A percentile compares a stretch with the other conserved stretches of the same genome.
Evolutionary conservation across 2,113 vertebrate species (phyloP).

Genomic region (Dicentrarchus labrax): DNA sequence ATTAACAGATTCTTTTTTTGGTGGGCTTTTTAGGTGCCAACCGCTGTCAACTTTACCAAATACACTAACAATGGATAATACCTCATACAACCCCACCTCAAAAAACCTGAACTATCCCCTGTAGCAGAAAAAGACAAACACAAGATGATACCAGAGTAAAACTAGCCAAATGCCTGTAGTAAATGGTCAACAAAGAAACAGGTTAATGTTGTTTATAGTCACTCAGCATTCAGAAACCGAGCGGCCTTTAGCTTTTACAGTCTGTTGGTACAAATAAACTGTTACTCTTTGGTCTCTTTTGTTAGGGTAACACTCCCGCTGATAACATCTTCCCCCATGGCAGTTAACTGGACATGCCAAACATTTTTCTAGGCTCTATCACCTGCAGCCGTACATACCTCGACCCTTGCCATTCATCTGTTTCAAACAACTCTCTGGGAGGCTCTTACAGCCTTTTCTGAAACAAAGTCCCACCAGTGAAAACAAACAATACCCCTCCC

Average conservation of each 20-base stretch:
- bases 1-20: no score
- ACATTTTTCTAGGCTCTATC: neutral
- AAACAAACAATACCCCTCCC: neutral
- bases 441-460: neutral
- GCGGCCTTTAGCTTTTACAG: no score
- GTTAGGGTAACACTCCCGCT: neutral
- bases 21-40: no score
- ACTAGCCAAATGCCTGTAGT: no score
- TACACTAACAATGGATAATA: no score
- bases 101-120: no score
- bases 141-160: neutral
- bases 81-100: no score
- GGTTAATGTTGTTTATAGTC: neutral
- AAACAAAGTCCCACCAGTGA: neutral
- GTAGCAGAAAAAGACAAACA: neutral
- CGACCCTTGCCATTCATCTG: neutral
- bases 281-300: neutral
- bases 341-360: neutral
- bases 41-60: no score
- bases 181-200: neutral
- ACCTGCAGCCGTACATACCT: slow-evolving; percentile 4
- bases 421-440: neutral
- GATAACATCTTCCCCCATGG: neutral
- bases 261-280: neutral
- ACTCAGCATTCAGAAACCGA: neutral